phyloP scores from a whole-genome alignment of 2,797 vertebrate genomes.

The Lagorchestes hirsutus region DNA sequence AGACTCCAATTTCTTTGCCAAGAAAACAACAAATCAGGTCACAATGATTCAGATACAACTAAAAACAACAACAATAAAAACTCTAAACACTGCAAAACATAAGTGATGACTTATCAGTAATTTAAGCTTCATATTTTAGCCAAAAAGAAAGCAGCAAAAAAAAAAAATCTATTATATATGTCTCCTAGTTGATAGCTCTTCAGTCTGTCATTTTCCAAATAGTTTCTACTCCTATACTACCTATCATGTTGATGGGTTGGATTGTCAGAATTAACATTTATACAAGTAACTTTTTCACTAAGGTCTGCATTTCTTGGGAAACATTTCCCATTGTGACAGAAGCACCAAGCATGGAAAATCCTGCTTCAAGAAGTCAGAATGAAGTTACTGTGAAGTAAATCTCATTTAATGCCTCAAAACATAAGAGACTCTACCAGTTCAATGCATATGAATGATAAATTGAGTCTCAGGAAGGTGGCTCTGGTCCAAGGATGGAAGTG shows the following conservation, averaged over 20 bases:
- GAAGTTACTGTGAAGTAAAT: conserved; percentile 83
- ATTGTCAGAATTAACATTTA: conserved; percentile 65
- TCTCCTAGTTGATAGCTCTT: background rate
- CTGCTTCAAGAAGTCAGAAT: conserved; percentile 80
- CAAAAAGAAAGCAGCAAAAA: accelerated
- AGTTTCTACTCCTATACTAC: background rate
- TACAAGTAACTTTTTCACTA: conserved; percentile 74
- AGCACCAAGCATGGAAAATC: conserved; percentile 79
- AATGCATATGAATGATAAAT: conserved; percentile 78
- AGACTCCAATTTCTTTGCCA: background rate
- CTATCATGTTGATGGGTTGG: background rate
- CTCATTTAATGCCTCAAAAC: conserved; percentile 82
- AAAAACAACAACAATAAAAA: background rate
- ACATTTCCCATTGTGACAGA: conserved; percentile 81
- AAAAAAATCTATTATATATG: background rate
- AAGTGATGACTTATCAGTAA: background rate
- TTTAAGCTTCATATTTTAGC: too few relatives aligned
- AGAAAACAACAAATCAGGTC: background rate
- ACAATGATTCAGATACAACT: background rate
- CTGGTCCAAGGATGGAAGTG: conserved; percentile 71
- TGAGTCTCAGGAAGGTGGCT: conserved; percentile 67
- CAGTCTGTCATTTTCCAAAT: conserved; percentile 55
- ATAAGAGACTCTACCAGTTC: conserved; percentile 75
- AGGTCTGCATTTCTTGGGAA: conserved; percentile 78
- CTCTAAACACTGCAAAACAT: background rate